These are phyloP conservation scores for Leptinotarsa juncta DNA, from an alignment of 2,888 invertebrate genomes.

Conservation along the genomic window DNA sequence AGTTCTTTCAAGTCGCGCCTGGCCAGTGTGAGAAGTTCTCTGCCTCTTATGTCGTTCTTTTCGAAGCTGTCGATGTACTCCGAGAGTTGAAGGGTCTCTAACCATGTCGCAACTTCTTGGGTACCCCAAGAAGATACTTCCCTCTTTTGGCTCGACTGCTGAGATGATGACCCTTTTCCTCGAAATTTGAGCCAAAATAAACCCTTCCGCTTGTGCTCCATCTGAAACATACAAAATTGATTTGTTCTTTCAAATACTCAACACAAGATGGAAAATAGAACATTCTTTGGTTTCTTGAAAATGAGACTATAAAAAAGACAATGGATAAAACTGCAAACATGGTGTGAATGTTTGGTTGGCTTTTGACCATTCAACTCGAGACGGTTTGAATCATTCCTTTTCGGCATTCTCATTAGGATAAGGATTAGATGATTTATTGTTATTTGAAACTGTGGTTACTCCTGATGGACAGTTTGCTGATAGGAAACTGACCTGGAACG, in stretches of 20 bases:
- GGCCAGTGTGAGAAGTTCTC: constrained; percentile 87
- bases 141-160: constrained; percentile 66
- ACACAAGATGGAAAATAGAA: no score
- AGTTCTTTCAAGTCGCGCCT: constrained; percentile 89
- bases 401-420: no score
- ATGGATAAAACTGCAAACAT: no score
- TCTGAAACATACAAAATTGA: constrained; percentile 51
- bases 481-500: no score
- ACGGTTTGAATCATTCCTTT: no score
- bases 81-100: constrained; percentile 86
- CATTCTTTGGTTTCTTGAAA: no score
- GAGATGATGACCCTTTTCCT: constrained; percentile 64
- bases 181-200: constrained; percentile 78
- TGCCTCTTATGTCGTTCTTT: constrained; percentile 91
- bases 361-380: no score
- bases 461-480: no score
- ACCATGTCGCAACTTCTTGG: constrained; percentile 90
- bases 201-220: constrained; percentile 71
- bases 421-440: no score
- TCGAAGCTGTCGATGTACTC: constrained; percentile 94
- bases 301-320: no score
- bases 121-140: constrained; percentile 83
- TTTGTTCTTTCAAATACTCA: background rate
- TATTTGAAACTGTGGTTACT: no score
- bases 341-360: no score